Percentiles rank a stretch among this genome's conserved stretches.
phyloP scores from a whole-genome alignment of 2,797 vertebrate genomes.

The Chiloscyllium punctatum region DNA sequence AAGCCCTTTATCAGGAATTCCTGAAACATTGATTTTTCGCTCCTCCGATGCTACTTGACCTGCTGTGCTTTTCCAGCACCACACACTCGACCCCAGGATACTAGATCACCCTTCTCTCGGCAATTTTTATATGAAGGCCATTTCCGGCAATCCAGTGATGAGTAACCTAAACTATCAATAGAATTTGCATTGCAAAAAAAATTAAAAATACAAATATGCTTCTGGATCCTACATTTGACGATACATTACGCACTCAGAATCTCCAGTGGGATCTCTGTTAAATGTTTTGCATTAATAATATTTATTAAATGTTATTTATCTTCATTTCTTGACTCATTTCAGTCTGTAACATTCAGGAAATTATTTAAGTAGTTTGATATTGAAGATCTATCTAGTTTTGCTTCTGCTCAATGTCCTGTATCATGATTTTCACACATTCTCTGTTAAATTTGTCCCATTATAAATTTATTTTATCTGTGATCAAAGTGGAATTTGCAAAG shows the following conservation, averaged over 20 bases:
- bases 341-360: neutral
- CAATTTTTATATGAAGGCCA: neutral
- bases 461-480: neutral
- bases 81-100: too few species aligned
- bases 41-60: too few species aligned
- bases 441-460: neutral
- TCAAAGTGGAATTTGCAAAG: neutral
- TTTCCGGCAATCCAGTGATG: neutral
- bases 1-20: too few species aligned
- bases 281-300: neutral
- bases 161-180: neutral
- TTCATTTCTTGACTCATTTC: neutral
- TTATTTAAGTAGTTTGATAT: neutral
- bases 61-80: too few species aligned
- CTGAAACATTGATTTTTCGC: too few species aligned
- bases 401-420: neutral
- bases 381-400: neutral
- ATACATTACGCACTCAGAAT: neutral
- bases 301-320: neutral
- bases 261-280: neutral
- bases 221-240: neutral
- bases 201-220: neutral
- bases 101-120: neutral
- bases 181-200: neutral
- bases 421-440: neutral